phyloP scores from a whole-genome alignment of 2,888 invertebrate species.

The Scaptomyza polygonia region DNA sequence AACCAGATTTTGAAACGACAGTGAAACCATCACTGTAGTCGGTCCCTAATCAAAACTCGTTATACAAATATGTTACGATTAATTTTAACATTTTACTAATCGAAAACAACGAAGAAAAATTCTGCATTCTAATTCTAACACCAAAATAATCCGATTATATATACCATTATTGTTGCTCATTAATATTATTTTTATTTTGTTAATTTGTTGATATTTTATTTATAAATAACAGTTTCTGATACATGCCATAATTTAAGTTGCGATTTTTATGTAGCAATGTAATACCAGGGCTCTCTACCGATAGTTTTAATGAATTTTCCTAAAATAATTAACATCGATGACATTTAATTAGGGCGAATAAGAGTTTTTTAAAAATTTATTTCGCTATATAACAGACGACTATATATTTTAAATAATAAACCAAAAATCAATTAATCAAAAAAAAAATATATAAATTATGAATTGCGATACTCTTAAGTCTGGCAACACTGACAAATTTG shows the following conservation, averaged over 20 bases:
- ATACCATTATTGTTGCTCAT: background rate
- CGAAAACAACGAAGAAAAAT: constrained; percentile 49
- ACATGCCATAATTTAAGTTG: background rate
- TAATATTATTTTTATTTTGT: background rate
- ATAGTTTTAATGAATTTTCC: no score
- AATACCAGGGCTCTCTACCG: no score
- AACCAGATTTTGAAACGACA: constrained; percentile 23
- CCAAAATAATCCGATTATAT: constrained; percentile 27
- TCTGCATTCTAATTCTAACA: constrained; percentile 28
- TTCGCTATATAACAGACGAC: no score
- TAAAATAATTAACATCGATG: no score
- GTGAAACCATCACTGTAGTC: constrained; percentile 34
- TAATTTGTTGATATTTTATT: background rate
- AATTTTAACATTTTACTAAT: constrained; percentile 39
- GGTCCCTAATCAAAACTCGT: background rate
- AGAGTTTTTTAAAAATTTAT: no score
- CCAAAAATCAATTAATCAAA: background rate
- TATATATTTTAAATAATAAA: background rate
- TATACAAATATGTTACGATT: constrained; percentile 7
- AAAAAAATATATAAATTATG: background rate
- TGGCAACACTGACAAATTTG: constrained; percentile 18
- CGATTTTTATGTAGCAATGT: background rate
- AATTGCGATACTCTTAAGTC: background rate
- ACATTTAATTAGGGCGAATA: no score
- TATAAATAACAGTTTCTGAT: background rate